Conservation (phyloP, 2,797 vertebrate species). For the Microctenopoma steveboyesi region DNA sequence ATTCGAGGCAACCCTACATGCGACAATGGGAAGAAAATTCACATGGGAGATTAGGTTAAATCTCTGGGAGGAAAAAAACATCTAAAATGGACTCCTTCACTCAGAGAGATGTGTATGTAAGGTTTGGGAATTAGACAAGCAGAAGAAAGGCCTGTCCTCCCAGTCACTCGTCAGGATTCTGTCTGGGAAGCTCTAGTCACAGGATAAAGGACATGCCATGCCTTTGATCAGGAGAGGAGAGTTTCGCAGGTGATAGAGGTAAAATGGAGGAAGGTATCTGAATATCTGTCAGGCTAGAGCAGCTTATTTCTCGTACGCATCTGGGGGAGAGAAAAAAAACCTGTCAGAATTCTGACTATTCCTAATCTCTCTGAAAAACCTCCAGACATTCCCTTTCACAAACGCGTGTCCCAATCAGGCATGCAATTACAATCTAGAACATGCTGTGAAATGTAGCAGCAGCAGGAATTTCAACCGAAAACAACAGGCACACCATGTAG, state of each 20-base stretch:
- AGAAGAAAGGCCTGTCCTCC: conserved; percentile 67
- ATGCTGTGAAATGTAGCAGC: conserved; percentile 58
- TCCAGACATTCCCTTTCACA: conserved; percentile 39
- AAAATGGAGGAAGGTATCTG: conserved; percentile 68
- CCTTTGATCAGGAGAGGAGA: conserved; percentile 76
- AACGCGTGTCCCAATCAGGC: conserved; percentile 68
- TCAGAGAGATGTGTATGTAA: conserved; percentile 32
- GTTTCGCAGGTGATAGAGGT: conserved; percentile 65
- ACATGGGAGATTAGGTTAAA: conserved; percentile 52
- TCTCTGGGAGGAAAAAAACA: conserved; percentile 28
- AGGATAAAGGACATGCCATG: conserved; percentile 70
- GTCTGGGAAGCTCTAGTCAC: conserved; percentile 64
- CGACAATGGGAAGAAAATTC: conserved; percentile 9
- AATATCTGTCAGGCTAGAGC: conserved; percentile 67
- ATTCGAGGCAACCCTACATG: conserved; percentile 30
- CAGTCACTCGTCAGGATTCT: conserved; percentile 65
- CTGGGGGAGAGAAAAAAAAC: conserved; percentile 23
- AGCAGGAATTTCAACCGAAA: conserved; percentile 60
- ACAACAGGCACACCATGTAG: conserved; percentile 53
- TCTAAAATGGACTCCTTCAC: conserved; percentile 50
- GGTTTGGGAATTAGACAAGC: conserved; percentile 50
- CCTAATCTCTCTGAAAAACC: conserved; percentile 36
- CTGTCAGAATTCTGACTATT: conserved; percentile 48
- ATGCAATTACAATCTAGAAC: conserved; percentile 71
- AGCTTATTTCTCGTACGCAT: conserved; percentile 53